Conservation (phyloP, 64 coral and sea anemone genomes). For the Pocillopora verrucosa region DNA sequence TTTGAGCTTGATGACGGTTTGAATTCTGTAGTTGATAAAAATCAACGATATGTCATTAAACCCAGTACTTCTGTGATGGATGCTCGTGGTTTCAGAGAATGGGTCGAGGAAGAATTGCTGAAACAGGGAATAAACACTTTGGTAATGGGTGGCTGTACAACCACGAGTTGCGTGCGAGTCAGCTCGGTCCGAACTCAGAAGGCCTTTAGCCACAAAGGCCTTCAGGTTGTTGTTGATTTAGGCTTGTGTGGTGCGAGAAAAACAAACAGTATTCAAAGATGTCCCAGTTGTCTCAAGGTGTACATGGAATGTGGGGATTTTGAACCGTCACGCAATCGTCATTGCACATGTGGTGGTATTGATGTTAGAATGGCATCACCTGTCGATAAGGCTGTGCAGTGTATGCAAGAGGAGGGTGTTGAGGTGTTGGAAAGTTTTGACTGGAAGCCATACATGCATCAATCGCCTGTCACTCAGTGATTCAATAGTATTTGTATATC, state of each 20-base stretch:
- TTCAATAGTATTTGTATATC: no score
- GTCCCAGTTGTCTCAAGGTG: conserved; percentile 26
- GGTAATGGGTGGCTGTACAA: conserved; percentile 46
- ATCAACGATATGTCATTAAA: conserved; percentile 45
- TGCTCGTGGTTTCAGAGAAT: conserved; percentile 29
- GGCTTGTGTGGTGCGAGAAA: conserved; percentile 47
- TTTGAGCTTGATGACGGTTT: conserved; percentile 34
- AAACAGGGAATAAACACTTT: conserved; percentile 36
- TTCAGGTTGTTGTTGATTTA: conserved; percentile 57
- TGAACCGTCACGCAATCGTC: conserved; percentile 1
- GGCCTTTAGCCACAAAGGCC: conserved; percentile 18
- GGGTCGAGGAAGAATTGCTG: conserved; percentile 32
- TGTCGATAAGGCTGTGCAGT: conserved; percentile 44
- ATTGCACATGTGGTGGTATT: conserved; percentile 10
- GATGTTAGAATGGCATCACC: conserved; percentile 28
- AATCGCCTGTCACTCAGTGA: not conserved
- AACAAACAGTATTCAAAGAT: conserved; percentile 26
- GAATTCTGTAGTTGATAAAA: conserved; percentile 12
- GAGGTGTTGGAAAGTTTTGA: conserved; percentile 39
- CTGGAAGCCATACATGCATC: conserved; percentile 32
- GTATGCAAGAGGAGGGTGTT: conserved; percentile 27
- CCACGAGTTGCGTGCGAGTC: conserved; percentile 54
- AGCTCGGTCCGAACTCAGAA: conserved; percentile 33
- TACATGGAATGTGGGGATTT: conserved; percentile 38
- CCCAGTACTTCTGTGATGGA: conserved; percentile 41